phyloP scores from a whole-genome alignment of 2,113 vertebrate species.

The Gobio gobio region DNA sequence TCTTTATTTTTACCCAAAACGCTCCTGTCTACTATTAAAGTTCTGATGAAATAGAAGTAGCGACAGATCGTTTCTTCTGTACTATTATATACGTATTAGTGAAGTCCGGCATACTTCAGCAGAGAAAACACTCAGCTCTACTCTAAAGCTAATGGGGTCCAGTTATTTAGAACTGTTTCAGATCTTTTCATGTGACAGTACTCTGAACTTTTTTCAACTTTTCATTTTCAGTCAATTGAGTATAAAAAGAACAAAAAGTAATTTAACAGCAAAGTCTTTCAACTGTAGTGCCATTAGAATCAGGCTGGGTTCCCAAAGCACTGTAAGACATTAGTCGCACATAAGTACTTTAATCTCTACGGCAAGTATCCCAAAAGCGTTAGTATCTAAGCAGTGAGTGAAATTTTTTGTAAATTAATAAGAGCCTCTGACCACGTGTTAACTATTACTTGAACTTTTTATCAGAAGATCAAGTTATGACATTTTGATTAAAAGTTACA shows the following conservation, averaged over 20 bases:
- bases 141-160: no score
- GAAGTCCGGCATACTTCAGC: no score
- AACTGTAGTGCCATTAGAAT: slow-evolving; percentile 22
- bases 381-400: neutral
- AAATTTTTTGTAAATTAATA: neutral
- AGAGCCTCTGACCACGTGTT: neutral
- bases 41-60: no score
- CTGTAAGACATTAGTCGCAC: neutral
- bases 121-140: no score
- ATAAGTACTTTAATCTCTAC: neutral
- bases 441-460: neutral
- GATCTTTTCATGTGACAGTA: no score
- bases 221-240: slow-evolving; percentile 9
- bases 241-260: neutral
- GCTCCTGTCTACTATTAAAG: no score
- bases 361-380: neutral
- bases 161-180: no score
- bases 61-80: no score
- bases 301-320: slow-evolving; percentile 11
- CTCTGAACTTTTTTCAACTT: neutral
- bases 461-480: no score
- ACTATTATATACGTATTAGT: no score
- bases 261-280: slow-evolving; percentile 6
- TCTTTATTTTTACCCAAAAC: no score
- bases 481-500: no score